These are phyloP conservation scores for Hyla sarda DNA, from an alignment of 2,113 vertebrate species.

Conservation along the genomic window DNA sequence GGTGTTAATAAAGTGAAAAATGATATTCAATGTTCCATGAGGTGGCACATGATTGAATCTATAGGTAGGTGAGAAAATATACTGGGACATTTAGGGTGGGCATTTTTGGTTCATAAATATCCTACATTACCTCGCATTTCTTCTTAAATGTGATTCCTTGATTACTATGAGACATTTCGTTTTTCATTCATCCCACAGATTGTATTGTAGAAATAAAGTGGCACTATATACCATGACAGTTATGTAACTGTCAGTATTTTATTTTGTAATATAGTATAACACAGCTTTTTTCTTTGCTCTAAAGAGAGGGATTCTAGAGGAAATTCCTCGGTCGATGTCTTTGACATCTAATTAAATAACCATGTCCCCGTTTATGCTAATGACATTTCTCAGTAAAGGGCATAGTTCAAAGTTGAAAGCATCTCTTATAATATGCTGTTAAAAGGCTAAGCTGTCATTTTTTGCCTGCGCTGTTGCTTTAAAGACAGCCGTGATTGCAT, in stretches of 20 bases:
- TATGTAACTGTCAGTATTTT: neutral
- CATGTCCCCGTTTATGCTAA: neutral
- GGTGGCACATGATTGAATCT: neutral
- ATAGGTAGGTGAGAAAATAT: neutral
- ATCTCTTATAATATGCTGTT: neutral
- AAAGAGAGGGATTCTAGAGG: neutral
- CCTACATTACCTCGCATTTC: neutral
- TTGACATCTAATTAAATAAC: constrained; percentile 16
- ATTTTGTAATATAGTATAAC: neutral
- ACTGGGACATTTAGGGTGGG: neutral
- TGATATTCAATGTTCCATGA: neutral
- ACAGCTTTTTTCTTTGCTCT: neutral
- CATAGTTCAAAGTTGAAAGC: constrained; percentile 19
- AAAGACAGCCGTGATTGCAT: constrained; percentile 41
- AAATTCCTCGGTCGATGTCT: neutral
- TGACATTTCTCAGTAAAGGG: neutral
- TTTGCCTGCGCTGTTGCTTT: constrained; percentile 28
- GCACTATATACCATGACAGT: neutral
- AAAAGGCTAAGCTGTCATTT: constrained; percentile 33
- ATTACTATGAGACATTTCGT: neutral
- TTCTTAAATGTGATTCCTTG: neutral
- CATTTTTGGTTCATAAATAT: neutral
- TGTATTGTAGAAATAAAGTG: neutral
- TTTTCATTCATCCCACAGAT: neutral
- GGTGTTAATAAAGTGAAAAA: constrained; percentile 32